These are phyloP conservation scores for Crematogaster levior DNA, from an alignment of 2,888 invertebrate species.

Conservation along the genomic window DNA sequence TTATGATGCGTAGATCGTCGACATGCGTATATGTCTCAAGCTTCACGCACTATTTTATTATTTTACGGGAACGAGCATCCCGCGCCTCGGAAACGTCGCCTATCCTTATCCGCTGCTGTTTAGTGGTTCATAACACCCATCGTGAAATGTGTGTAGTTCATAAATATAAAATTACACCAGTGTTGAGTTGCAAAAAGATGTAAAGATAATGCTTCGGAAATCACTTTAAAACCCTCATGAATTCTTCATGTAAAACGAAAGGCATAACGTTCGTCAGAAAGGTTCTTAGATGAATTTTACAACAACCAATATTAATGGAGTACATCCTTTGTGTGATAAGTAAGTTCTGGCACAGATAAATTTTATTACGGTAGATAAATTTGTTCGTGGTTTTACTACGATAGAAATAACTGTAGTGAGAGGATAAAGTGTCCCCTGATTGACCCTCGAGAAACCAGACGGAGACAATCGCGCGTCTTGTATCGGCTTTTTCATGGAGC, in stretches of 20 bases:
- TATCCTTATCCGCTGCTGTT: conserved; percentile 37
- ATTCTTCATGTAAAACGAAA: neutral
- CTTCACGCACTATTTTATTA: conserved; percentile 79
- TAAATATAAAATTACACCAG: neutral
- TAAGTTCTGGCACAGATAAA: neutral
- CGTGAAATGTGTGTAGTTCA: neutral
- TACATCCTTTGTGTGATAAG: neutral
- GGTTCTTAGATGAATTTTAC: neutral
- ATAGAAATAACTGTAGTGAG: neutral
- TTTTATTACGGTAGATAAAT: neutral
- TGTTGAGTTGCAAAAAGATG: neutral
- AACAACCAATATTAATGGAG: neutral
- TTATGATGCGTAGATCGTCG: conserved; percentile 71
- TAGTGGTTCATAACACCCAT: neutral
- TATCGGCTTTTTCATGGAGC: conserved; percentile 4
- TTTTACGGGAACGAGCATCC: conserved; percentile 63
- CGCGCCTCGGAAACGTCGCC: neutral
- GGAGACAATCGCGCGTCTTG: neutral
- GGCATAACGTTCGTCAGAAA: neutral
- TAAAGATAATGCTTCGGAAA: neutral
- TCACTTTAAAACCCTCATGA: neutral
- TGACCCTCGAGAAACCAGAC: neutral
- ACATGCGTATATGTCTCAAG: conserved; percentile 38
- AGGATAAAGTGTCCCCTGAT: neutral
- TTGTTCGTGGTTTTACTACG: neutral